These are phyloP conservation scores for Varanus salvator DNA, from an alignment of 2,113 vertebrate species.

Conservation along the genomic window DNA sequence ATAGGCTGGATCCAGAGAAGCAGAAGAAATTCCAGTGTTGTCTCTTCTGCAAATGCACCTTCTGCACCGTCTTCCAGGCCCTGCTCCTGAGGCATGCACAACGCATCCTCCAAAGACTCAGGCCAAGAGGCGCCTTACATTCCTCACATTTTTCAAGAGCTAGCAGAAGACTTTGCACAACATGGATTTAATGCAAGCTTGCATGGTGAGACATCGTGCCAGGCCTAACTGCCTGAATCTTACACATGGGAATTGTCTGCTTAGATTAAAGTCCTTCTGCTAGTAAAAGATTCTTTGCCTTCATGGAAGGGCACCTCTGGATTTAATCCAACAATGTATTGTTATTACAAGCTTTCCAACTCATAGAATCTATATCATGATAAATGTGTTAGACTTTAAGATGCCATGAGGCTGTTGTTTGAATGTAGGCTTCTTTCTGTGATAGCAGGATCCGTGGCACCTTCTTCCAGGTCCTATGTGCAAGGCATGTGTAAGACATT, in stretches of 20 bases:
- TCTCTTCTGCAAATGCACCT: neutral
- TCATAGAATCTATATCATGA: neutral
- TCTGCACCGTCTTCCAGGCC: too few species aligned
- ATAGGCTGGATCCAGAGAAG: neutral
- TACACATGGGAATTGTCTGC: neutral
- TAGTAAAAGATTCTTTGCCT: neutral
- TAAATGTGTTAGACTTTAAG: neutral
- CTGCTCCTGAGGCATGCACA: too few species aligned
- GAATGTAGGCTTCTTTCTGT: neutral
- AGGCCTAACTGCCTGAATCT: neutral
- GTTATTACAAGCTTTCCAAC: neutral
- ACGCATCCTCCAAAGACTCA: too few species aligned
- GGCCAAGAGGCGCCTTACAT: too few species aligned
- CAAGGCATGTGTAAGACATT: rapidly evolving
- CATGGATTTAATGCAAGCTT: neutral
- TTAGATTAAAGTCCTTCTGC: neutral
- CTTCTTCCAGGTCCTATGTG: neutral
- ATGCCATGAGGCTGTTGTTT: neutral
- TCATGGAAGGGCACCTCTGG: too few species aligned
- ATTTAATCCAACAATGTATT: too few species aligned
- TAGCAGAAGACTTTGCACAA: neutral
- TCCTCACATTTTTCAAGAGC: neutral
- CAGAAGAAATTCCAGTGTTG: neutral
- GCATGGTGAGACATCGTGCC: neutral
- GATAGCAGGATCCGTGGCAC: rapidly evolving